phyloP scores from a whole-genome alignment of 2,888 invertebrate genomes.

The Cephus pulcher region DNA sequence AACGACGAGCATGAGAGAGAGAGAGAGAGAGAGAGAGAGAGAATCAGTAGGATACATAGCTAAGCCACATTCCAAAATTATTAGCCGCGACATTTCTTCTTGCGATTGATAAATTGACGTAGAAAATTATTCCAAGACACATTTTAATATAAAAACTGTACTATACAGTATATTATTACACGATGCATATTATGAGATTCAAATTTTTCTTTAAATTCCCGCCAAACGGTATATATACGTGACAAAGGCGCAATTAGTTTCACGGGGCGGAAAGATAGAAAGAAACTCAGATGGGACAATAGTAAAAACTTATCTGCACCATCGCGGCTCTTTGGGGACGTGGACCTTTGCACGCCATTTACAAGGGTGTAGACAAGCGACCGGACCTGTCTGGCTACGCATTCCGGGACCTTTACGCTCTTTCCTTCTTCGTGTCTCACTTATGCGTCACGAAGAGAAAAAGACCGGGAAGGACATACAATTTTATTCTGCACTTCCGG shows the following conservation, averaged over 20 bases:
- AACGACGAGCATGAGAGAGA: constrained; percentile 11
- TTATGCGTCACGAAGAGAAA: not conserved
- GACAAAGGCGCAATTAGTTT: constrained; percentile 47
- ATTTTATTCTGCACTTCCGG: not conserved
- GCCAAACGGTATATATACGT: constrained; percentile 19
- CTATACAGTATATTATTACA: not conserved
- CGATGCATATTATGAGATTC: not conserved
- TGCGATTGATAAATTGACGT: not conserved
- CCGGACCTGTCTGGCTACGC: not conserved
- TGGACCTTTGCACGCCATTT: constrained; percentile 29
- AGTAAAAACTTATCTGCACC: constrained; percentile 20
- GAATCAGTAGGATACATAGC: constrained; percentile 18
- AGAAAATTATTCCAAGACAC: not conserved
- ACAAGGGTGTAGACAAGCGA: constrained; percentile 39
- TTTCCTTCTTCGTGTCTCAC: not conserved
- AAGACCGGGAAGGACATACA: not conserved
- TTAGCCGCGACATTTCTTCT: not conserved
- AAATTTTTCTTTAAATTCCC: not conserved
- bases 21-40: not conserved
- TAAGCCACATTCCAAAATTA: not conserved
- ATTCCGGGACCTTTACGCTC: not conserved
- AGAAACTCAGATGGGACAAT: constrained; percentile 27
- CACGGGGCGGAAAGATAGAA: constrained; percentile 28
- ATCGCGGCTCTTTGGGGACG: not conserved
- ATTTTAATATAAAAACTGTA: not conserved